Percentiles rank a stretch among this genome's conserved stretches.
phyloP scores from a whole-genome alignment of 2,888 invertebrate genomes.

The Marasmarcha lunaedactyla region DNA sequence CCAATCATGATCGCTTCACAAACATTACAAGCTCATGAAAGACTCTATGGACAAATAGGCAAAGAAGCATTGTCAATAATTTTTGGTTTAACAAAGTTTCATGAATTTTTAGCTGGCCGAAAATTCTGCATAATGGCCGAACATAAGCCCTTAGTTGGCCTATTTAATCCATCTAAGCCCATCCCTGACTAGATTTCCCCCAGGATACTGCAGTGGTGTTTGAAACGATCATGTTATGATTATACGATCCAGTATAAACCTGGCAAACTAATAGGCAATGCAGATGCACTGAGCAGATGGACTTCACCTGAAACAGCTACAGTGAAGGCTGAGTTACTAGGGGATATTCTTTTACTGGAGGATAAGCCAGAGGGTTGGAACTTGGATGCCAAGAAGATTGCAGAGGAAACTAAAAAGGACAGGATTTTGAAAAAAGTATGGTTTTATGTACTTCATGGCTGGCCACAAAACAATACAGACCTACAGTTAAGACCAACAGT shows the following conservation, averaged over 20 bases:
- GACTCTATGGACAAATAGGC: slow-evolving; percentile 13
- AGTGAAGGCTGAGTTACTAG: background rate
- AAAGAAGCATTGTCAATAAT: slow-evolving; percentile 15
- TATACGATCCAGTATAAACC: slow-evolving; percentile 16
- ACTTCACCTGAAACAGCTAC: slow-evolving; percentile 7
- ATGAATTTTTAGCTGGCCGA: slow-evolving; percentile 11
- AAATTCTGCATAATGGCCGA: slow-evolving; percentile 13
- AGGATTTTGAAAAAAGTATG: background rate
- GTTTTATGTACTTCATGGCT: slow-evolving; percentile 12
- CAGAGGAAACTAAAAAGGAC: slow-evolving; percentile 2
- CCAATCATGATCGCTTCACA: slow-evolving; percentile 12
- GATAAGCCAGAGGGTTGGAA: slow-evolving; percentile 1
- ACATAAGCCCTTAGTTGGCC: slow-evolving; percentile 14
- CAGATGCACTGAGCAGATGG: slow-evolving; percentile 17
- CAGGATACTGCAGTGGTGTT: slow-evolving; percentile 15
- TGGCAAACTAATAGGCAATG: slow-evolving; percentile 16
- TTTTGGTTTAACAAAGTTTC: slow-evolving; percentile 14
- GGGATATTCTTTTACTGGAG: background rate
- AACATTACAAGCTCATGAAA: slow-evolving; percentile 13
- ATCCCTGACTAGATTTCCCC: slow-evolving; percentile 14
- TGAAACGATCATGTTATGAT: slow-evolving; percentile 14
- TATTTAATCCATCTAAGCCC: slow-evolving; percentile 10
- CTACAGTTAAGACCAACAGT: too few relatives aligned
- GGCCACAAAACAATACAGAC: slow-evolving; percentile 10
- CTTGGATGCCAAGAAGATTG: background rate